Conservation (phyloP, 2,888 invertebrate species). For the Criorhina ranunculi region DNA sequence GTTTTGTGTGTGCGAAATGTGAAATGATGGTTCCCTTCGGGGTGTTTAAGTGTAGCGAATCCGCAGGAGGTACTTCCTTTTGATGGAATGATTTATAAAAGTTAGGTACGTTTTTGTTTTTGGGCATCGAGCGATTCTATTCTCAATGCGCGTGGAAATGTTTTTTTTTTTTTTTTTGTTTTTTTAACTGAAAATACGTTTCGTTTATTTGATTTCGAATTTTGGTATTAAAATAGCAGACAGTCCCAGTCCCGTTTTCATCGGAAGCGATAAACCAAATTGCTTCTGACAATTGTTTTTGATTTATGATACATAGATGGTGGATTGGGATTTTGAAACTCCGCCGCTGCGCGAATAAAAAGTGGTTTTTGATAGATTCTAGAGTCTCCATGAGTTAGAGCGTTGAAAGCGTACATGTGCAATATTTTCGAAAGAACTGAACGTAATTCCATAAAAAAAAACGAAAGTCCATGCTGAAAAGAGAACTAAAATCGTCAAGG, state of each 20-base stretch:
- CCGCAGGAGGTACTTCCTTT: conserved; percentile 53
- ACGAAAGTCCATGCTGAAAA: too few relatives aligned
- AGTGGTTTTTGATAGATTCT: too few relatives aligned
- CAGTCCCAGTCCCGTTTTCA: conserved; percentile 1
- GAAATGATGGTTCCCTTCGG: conserved; percentile 69
- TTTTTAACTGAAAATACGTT: conserved; percentile 32
- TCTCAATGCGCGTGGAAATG: not conserved
- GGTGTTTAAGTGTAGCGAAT: conserved; percentile 63
- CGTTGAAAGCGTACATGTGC: too few relatives aligned
- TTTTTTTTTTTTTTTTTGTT: too few relatives aligned
- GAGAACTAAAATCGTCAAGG: too few relatives aligned
- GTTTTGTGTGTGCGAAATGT: conserved; percentile 67
- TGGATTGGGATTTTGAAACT: too few relatives aligned
- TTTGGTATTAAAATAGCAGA: conserved; percentile 15
- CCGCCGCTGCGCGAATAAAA: too few relatives aligned
- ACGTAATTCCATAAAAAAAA: too few relatives aligned
- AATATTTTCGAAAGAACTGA: too few relatives aligned
- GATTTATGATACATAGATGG: conserved; percentile 10
- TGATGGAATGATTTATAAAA: conserved; percentile 65
- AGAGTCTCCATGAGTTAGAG: too few relatives aligned
- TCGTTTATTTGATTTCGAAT: conserved; percentile 17
- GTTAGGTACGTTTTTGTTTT: conserved; percentile 48
- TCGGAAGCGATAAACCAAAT: conserved; percentile 11
- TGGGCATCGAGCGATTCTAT: not conserved
- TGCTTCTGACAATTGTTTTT: conserved; percentile 35